A percentile compares a stretch with the other conserved stretches of the same genome.
phyloP scores from a whole-genome alignment of 1,140 invertebrate genomes.

The Lucilia cuprina region DNA sequence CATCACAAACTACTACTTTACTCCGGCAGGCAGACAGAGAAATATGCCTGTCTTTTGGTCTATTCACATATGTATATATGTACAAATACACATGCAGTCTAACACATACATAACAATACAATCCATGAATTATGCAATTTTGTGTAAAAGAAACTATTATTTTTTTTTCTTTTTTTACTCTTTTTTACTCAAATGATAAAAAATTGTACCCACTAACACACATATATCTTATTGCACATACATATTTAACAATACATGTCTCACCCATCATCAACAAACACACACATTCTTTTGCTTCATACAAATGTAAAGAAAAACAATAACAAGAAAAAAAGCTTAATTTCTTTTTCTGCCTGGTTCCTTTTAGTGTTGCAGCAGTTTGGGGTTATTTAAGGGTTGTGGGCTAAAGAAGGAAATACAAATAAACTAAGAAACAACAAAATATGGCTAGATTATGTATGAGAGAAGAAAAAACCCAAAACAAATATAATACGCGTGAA shows the following conservation, averaged over 20 bases:
- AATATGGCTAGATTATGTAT: background rate
- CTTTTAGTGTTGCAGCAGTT: background rate
- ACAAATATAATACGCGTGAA: background rate
- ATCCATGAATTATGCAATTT: constrained; percentile 31
- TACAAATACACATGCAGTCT: no score
- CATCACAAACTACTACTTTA: background rate
- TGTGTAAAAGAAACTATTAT: constrained; percentile 21
- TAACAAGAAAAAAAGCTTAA: background rate
- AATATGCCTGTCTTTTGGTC: background rate
- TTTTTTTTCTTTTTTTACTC: background rate
- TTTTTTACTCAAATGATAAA: background rate
- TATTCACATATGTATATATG: background rate
- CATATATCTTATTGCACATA: background rate
- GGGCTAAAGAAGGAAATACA: background rate
- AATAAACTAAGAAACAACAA: background rate
- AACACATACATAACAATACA: constrained; percentile 18
- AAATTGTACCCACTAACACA: constrained; percentile 23
- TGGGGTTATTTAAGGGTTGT: background rate
- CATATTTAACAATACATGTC: constrained; percentile 10
- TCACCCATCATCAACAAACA: background rate
- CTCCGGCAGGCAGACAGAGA: no score
- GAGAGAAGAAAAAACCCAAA: background rate
- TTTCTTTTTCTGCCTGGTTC: background rate
- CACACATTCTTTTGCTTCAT: background rate
- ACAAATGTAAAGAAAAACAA: background rate